These are phyloP conservation scores for Aspidiotus destructor DNA, from an alignment of 2,888 invertebrate genomes.

Conservation along the genomic window DNA sequence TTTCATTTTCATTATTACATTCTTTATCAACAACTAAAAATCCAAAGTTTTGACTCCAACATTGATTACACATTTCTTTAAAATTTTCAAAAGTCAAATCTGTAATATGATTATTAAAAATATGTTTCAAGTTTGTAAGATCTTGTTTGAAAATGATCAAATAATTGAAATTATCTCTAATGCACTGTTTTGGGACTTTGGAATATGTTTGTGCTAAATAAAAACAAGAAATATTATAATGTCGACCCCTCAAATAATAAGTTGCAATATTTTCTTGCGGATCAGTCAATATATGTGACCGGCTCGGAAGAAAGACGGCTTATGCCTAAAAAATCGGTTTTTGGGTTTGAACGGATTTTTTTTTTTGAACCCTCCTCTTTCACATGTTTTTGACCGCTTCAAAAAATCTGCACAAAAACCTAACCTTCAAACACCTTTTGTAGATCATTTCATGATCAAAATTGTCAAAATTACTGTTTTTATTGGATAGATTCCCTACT, in stretches of 20 bases:
- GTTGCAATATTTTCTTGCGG: conserved; percentile 11
- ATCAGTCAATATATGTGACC: conserved; percentile 18
- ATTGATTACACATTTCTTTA: conserved; percentile 11
- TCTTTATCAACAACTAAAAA: conserved; percentile 14
- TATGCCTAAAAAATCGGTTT: no score
- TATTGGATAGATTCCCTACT: no score
- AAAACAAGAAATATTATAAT: conserved; percentile 10
- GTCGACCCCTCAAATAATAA: conserved; percentile 17
- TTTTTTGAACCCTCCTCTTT: no score
- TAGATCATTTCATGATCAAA: no score
- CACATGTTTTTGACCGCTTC: no score
- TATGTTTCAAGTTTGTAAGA: conserved; percentile 16
- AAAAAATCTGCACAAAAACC: no score
- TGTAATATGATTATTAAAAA: conserved; percentile 5
- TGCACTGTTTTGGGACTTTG: conserved; percentile 13
- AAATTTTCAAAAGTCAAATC: conserved; percentile 12
- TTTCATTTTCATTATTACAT: conserved; percentile 8
- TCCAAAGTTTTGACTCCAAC: conserved; percentile 12
- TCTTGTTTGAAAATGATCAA: conserved; percentile 12
- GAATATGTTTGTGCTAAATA: conserved; percentile 11
- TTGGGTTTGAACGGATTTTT: no score
- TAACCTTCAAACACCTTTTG: no score
- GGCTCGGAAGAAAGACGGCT: no score
- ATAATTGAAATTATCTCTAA: conserved; percentile 13
- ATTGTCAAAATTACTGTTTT: no score